Evolutionary conservation across 2,888 invertebrate species (phyloP).

Genomic region (Geotrupes spiniger): DNA sequence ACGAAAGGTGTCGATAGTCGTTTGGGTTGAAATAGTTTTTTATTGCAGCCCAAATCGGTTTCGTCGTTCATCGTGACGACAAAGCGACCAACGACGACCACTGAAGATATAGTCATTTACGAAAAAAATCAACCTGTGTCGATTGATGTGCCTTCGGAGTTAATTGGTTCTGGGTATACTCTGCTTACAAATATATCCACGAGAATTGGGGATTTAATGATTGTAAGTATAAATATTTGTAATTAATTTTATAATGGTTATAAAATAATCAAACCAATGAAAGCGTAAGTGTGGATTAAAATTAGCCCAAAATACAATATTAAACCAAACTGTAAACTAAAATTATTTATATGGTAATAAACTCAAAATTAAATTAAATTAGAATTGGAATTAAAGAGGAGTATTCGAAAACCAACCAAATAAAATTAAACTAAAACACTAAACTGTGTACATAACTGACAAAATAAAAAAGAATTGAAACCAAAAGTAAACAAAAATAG

Average conservation of each 20-base stretch:
- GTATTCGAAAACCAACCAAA: too few species aligned
- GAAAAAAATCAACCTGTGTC: slow-evolving; percentile 63
- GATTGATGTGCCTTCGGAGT: slow-evolving; percentile 63
- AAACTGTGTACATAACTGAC: too few species aligned
- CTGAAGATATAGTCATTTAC: slow-evolving; percentile 61
- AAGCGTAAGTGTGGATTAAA: too few species aligned
- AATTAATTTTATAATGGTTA: slow-evolving; percentile 12
- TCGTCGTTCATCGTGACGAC: slow-evolving; percentile 32
- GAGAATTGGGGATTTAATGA: slow-evolving; percentile 63
- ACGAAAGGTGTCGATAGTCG: too few species aligned
- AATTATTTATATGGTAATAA: too few species aligned
- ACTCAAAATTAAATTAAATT: too few species aligned
- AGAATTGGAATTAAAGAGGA: too few species aligned
- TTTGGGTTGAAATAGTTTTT: neutral
- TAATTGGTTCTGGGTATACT: slow-evolving; percentile 67
- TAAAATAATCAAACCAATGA: neutral
- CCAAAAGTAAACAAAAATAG: too few species aligned
- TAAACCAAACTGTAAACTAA: too few species aligned
- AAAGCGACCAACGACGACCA: slow-evolving; percentile 47
- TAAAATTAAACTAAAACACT: too few species aligned
- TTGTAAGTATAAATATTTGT: slow-evolving; percentile 53
- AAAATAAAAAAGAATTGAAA: too few species aligned
- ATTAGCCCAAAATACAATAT: too few species aligned
- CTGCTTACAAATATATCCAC: slow-evolving; percentile 65
- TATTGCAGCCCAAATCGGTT: slow-evolving; percentile 30